A percentile compares a stretch with the other conserved stretches of the same genome.
Evolutionary conservation across 2,113 vertebrate genomes (phyloP).

Genomic region (Pluvianellus socialis): DNA sequence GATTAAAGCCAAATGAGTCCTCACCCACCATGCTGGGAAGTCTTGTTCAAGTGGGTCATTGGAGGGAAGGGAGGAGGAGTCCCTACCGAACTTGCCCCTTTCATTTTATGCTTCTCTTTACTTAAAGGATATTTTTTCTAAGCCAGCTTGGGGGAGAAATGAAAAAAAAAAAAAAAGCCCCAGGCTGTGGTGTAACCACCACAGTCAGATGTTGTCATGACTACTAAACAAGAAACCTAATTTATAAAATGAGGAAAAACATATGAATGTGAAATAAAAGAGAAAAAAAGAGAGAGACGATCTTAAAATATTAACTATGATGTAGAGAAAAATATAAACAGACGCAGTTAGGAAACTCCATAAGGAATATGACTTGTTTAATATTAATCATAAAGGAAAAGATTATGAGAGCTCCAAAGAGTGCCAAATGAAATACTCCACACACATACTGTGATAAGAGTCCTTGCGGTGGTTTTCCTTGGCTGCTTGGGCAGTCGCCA

Average conservation of each 20-base stretch:
- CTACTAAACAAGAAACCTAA: constrained; percentile 66
- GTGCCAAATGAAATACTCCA: constrained; percentile 28
- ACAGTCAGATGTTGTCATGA: constrained; percentile 48
- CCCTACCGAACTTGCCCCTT: background rate
- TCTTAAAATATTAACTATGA: constrained; percentile 58
- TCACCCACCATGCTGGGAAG: constrained; percentile 65
- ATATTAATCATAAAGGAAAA: constrained; percentile 69
- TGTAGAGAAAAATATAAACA: constrained; percentile 57
- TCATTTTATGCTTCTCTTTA: constrained; percentile 44
- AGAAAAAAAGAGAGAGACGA: background rate
- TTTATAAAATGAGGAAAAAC: constrained; percentile 59
- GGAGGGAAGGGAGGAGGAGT: constrained; percentile 40
- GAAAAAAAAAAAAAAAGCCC: background rate
- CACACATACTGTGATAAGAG: background rate
- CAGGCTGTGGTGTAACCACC: constrained; percentile 53
- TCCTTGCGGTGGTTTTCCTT: background rate
- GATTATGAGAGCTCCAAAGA: background rate
- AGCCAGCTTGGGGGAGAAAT: background rate
- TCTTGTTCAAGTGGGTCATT: constrained; percentile 39
- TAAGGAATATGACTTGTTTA: constrained; percentile 51
- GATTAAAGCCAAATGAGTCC: constrained; percentile 51
- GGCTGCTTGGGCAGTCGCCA: background rate
- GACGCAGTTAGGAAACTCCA: constrained; percentile 52
- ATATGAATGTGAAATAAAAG: constrained; percentile 37
- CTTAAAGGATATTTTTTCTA: background rate